phyloP scores from a whole-genome alignment of 2,888 invertebrate genomes.

The Osedax frankpressi region DNA sequence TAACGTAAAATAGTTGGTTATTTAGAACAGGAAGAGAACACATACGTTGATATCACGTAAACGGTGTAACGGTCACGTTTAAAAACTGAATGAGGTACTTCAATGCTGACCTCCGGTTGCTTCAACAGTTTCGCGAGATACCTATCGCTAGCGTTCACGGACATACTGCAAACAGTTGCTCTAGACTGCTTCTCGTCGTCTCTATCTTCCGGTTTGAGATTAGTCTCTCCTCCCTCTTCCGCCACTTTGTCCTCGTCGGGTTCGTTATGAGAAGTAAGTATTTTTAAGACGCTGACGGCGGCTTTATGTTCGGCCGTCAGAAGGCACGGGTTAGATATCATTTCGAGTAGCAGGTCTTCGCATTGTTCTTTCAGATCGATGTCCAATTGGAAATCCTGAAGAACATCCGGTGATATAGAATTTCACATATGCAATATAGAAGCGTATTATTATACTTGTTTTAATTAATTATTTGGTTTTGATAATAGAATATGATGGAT shows the following conservation, averaged over 20 bases:
- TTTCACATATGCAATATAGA: too few species aligned
- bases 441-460: too few species aligned
- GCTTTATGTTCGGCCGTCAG: slow-evolving; percentile 78
- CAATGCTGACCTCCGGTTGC: slow-evolving; percentile 24
- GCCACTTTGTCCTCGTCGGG: slow-evolving; percentile 65
- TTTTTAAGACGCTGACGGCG: slow-evolving; percentile 64
- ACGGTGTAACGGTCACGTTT: too few species aligned
- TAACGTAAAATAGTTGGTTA: slow-evolving; percentile 35
- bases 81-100: too few species aligned
- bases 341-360: slow-evolving; percentile 74
- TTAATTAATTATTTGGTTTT: too few species aligned
- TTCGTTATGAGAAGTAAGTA: slow-evolving; percentile 61
- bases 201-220: slow-evolving; percentile 75
- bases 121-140: slow-evolving; percentile 53
- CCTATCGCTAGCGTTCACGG: slow-evolving; percentile 51
- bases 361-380: slow-evolving; percentile 62
- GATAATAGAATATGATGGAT: too few species aligned
- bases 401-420: too few species aligned
- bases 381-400: slow-evolving; percentile 63
- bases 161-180: slow-evolving; percentile 61
- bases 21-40: not conserved
- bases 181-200: slow-evolving; percentile 69
- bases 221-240: slow-evolving; percentile 65
- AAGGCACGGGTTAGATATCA: slow-evolving; percentile 63
- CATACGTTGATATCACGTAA: too few species aligned